phyloP scores from a whole-genome alignment of 2,797 vertebrate genomes.

The Pipistrellus nathusii region DNA sequence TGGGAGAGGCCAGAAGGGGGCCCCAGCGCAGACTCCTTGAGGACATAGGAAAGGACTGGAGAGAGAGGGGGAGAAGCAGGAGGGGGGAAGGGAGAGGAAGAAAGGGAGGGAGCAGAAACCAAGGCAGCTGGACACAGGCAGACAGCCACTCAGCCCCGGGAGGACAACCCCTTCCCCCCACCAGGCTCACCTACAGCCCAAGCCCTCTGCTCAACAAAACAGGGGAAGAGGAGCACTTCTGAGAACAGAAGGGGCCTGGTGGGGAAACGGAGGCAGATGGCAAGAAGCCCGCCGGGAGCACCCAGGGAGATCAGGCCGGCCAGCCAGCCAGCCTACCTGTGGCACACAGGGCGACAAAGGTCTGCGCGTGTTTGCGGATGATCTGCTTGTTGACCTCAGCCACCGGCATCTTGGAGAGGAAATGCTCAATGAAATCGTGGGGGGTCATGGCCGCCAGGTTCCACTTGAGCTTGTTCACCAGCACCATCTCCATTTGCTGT shows the following conservation, averaged over 20 bases:
- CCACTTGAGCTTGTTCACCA: conserved; percentile 99
- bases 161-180: neutral
- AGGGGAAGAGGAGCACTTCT: neutral
- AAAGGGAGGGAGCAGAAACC: neutral
- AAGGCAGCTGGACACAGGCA: neutral
- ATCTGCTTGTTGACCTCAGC: conserved; percentile 95
- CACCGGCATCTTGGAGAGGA: conserved; percentile 97
- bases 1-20: conserved; percentile 61
- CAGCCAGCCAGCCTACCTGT: conserved; percentile 91
- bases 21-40: conserved; percentile 46
- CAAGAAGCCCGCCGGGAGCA: neutral
- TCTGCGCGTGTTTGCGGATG: conserved; percentile 98
- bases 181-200: neutral
- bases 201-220: neutral
- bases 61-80: too few species aligned
- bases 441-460: conserved; percentile 98
- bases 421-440: conserved; percentile 99
- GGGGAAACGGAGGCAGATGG: neutral
- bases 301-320: neutral
- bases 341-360: conserved; percentile 98
- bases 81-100: rapidly evolving
- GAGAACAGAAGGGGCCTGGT: neutral
- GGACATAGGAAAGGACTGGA: conserved; percentile 25
- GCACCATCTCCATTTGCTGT: conserved; percentile 98
- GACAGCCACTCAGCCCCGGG: neutral